A percentile compares a stretch with the other conserved stretches of the same genome.
These are phyloP conservation scores for Xestoiulus laeticollis DNA, from an alignment of 2,888 invertebrate species.

Conservation along the genomic window DNA sequence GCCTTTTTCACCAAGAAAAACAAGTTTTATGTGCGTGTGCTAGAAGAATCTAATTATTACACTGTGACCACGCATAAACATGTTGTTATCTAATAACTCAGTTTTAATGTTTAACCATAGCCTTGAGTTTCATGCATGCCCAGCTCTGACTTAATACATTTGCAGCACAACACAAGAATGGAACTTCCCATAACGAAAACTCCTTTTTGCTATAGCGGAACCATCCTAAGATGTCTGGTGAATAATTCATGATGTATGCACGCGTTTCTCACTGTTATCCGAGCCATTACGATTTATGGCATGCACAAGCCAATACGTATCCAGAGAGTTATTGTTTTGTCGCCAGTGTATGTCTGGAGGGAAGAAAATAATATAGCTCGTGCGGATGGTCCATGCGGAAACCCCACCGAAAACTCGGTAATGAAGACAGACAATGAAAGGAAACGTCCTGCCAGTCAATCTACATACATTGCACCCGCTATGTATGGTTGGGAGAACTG, in stretches of 20 bases:
- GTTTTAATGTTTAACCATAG: background rate
- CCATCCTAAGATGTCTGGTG: slow-evolving; percentile 9
- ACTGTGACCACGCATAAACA: slow-evolving; percentile 12
- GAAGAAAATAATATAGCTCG: background rate
- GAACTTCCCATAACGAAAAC: background rate
- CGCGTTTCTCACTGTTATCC: slow-evolving; percentile 1
- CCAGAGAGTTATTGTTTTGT: slow-evolving; percentile 20
- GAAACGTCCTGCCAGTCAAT: background rate
- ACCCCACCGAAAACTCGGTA: background rate
- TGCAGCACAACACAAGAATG: background rate
- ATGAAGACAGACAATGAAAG: slow-evolving; percentile 15
- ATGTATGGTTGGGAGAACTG: background rate
- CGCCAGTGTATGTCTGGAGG: slow-evolving; percentile 12
- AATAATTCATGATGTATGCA: background rate
- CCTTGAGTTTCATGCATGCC: slow-evolving; percentile 8
- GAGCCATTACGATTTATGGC: slow-evolving; percentile 25
- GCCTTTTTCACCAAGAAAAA: background rate
- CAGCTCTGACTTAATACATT: background rate
- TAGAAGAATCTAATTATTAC: background rate
- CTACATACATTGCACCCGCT: background rate
- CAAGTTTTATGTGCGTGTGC: background rate
- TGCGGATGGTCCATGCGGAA: background rate
- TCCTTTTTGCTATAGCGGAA: background rate
- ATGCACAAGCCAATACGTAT: background rate
- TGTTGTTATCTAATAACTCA: background rate